Evolutionary conservation across 64 coral and sea anemone species (phyloP).

Genomic region (Dendrophyllia cribrosa): DNA sequence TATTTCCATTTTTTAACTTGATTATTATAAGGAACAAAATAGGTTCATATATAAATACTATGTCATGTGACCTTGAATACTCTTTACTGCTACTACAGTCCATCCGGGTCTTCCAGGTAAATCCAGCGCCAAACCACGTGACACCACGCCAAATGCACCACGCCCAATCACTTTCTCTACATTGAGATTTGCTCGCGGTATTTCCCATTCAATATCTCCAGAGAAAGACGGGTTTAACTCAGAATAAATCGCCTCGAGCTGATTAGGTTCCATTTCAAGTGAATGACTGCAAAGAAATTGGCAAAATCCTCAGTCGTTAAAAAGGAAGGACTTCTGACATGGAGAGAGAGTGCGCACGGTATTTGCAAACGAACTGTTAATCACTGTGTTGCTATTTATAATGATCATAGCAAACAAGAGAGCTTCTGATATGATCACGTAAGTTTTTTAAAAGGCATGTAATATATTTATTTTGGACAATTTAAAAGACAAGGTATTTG

Average conservation of each 20-base stretch:
- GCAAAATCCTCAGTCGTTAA: neutral
- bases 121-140: constrained; percentile 54
- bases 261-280: neutral
- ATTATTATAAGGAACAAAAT: too few relatives aligned
- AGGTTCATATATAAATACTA: too few relatives aligned
- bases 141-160: constrained; percentile 71
- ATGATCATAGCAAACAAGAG: too few relatives aligned
- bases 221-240: neutral
- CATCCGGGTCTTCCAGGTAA: constrained; percentile 58
- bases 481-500: too few relatives aligned
- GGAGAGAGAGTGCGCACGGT: too few relatives aligned
- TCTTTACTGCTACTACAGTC: constrained; percentile 69
- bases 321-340: too few relatives aligned
- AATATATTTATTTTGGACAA: too few relatives aligned
- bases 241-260: neutral
- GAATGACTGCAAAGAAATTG: neutral
- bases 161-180: constrained; percentile 67
- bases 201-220: constrained; percentile 42
- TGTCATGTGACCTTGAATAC: constrained; percentile 40
- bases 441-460: too few relatives aligned
- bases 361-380: too few relatives aligned
- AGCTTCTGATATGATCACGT: too few relatives aligned
- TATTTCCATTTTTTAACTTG: too few relatives aligned
- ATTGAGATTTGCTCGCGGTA: constrained; percentile 58
- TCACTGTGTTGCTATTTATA: too few relatives aligned